phyloP scores from a whole-genome alignment of 2,888 invertebrate species.

The Campaea margaritaria region DNA sequence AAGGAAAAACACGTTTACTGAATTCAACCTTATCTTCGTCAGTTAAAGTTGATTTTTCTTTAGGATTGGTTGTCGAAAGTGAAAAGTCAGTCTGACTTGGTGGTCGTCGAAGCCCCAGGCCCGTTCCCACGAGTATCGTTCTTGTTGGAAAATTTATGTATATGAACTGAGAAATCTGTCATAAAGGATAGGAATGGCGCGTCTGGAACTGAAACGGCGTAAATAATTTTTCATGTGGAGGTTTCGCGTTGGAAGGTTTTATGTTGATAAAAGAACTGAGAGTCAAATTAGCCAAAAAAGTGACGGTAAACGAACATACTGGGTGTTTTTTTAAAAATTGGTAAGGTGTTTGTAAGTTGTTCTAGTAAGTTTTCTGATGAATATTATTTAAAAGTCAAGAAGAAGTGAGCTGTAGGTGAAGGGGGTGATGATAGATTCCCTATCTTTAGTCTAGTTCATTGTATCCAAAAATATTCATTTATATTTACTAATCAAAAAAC shows the following conservation, averaged over 20 bases:
- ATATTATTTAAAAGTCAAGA: no score
- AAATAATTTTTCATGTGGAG: constrained; percentile 78
- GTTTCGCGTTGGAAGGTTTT: constrained; percentile 22
- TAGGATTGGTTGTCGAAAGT: constrained; percentile 63
- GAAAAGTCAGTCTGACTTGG: constrained; percentile 81
- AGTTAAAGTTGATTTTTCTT: constrained; percentile 54
- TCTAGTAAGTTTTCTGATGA: no score
- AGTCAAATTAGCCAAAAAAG: background rate
- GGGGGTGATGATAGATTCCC: no score
- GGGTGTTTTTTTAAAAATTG: background rate
- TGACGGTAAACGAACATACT: no score
- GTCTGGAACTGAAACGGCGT: constrained; percentile 78
- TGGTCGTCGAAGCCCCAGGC: constrained; percentile 76
- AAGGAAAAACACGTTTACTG: constrained; percentile 31
- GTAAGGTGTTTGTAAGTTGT: no score
- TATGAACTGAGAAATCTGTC: constrained; percentile 84
- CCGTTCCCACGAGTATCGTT: constrained; percentile 80
- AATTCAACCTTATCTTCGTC: constrained; percentile 39
- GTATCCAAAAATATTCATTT: no score
- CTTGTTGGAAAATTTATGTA: constrained; percentile 83
- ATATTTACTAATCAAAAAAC: no score
- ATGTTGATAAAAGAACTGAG: background rate
- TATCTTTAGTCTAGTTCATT: no score
- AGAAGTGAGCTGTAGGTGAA: no score
- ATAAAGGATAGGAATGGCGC: constrained; percentile 79